These are phyloP conservation scores for Nemurella pictetii DNA, from an alignment of 2,888 invertebrate species.

Conservation along the genomic window DNA sequence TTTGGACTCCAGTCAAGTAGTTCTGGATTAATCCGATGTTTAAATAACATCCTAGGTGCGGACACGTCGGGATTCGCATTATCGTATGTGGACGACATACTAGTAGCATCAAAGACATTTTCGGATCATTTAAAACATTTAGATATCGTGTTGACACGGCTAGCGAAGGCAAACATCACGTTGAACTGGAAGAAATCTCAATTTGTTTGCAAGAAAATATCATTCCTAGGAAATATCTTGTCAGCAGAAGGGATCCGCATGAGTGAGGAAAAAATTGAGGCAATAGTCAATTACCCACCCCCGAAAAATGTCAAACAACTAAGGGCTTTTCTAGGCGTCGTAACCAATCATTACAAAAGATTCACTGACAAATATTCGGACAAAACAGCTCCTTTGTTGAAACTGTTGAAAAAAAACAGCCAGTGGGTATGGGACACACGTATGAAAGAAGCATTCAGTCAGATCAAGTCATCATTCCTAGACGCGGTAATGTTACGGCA, in stretches of 20 bases:
- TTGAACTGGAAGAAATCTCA: slow-evolving; percentile 26
- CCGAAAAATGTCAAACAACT: slow-evolving; percentile 41
- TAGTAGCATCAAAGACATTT: neutral
- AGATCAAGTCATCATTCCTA: slow-evolving; percentile 40
- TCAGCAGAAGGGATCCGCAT: slow-evolving; percentile 43
- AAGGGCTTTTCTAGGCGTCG: slow-evolving; percentile 45
- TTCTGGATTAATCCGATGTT: neutral
- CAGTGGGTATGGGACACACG: slow-evolving; percentile 39
- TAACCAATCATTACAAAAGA: slow-evolving; percentile 46
- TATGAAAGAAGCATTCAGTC: slow-evolving; percentile 40
- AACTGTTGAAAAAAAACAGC: slow-evolving; percentile 43
- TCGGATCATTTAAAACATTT: slow-evolving; percentile 21
- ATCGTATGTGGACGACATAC: slow-evolving; percentile 23
- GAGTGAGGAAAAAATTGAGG: slow-evolving; percentile 44
- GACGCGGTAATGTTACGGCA: slow-evolving; percentile 13
- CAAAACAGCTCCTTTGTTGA: slow-evolving; percentile 44
- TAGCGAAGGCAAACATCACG: neutral
- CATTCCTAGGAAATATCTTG: slow-evolving; percentile 46
- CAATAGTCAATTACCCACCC: slow-evolving; percentile 33
- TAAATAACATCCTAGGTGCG: slow-evolving; percentile 1
- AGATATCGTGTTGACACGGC: neutral
- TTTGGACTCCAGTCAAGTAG: slow-evolving; percentile 25
- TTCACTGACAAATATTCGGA: slow-evolving; percentile 45
- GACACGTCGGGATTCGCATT: neutral
- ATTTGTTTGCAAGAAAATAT: slow-evolving; percentile 42